Evolutionary conservation across 2,797 vertebrate species (phyloP).

Genomic region (Eulemur rubriventer): DNA sequence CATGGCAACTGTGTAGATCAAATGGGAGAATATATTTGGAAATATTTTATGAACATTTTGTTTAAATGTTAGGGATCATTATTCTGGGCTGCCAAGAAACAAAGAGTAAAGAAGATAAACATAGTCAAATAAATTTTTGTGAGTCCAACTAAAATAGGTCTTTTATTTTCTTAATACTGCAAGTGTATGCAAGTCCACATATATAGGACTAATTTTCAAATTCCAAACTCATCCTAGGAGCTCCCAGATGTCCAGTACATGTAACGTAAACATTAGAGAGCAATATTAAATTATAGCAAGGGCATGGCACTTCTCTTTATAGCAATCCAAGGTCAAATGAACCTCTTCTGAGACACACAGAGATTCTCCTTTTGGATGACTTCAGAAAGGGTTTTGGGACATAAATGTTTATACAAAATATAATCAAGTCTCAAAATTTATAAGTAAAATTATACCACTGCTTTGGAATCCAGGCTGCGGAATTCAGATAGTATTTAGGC

Average conservation of each 20-base stretch:
- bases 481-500: conserved; percentile 78
- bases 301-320: neutral
- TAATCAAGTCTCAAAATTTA: conserved; percentile 73
- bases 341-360: neutral
- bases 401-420: conserved; percentile 81
- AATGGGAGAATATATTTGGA: neutral
- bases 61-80: neutral
- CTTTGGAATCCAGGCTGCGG: conserved; percentile 74
- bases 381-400: conserved; percentile 49
- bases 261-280: conserved; percentile 42
- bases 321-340: conserved; percentile 20
- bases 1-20: neutral
- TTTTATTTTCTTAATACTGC: conserved; percentile 48
- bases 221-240: conserved; percentile 23
- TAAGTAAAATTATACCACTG: conserved; percentile 77
- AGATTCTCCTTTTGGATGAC: conserved; percentile 62
- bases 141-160: conserved; percentile 13
- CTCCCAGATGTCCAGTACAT: neutral
- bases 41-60: conserved; percentile 34
- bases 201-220: conserved; percentile 29
- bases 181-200: neutral
- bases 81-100: conserved; percentile 18
- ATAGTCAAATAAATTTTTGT: conserved; percentile 20
- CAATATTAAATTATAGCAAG: conserved; percentile 48
- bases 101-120: conserved; percentile 49